Base-by-base conservation (phyloP, 2,797 vertebrate species). In the Euthynnus affinis region DNA sequence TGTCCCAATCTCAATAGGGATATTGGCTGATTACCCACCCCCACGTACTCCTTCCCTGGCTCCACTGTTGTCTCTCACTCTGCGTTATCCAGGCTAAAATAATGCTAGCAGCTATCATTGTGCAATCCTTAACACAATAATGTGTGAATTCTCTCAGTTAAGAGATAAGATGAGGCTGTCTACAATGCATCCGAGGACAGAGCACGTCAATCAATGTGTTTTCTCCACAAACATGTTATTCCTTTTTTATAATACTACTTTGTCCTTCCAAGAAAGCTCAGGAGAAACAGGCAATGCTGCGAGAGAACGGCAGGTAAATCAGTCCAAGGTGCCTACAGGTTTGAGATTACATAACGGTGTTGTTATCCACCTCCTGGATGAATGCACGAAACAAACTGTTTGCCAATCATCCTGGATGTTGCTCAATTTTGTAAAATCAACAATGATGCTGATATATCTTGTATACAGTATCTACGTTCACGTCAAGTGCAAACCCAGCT, bases 1-100 rank as follows among this genome's bases (percentile, higher is more conserved):
- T 75, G 66, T 18, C 74, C 73, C 52, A 53, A 57, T 81, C 55
- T 83, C 64, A 55, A 58, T 78, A 71, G 65, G 49, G 52, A 70
- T 64, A 68, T 27, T 57, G 69, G 51, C 68, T 34, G 74, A 83
- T 80, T 69, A 60, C 13, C 67, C 65, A 46, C 51, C 76, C 72
- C 81, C 59, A 17, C 34, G 9, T 46, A 14, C 27, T 52, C 42
- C 58, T 13, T 55, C 66, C 58, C 18, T 20, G 48, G 20, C 49
- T 51, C 49, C 4, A n/a, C 61, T 44, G 64, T 40, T 52, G 48
- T 71, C 55, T 77, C 49, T 55, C 53, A 9, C 56, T 64, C 49
- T 66, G 65, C 62, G 58, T 67, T 58, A 52, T 61, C 52, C 70
- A 34, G 48, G 56, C 57, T 67, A 48, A 68, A 81, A 74, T 63